These are phyloP conservation scores for Falcaria lacertinaria DNA, from an alignment of 2,888 invertebrate genomes.

Conservation along the genomic window DNA sequence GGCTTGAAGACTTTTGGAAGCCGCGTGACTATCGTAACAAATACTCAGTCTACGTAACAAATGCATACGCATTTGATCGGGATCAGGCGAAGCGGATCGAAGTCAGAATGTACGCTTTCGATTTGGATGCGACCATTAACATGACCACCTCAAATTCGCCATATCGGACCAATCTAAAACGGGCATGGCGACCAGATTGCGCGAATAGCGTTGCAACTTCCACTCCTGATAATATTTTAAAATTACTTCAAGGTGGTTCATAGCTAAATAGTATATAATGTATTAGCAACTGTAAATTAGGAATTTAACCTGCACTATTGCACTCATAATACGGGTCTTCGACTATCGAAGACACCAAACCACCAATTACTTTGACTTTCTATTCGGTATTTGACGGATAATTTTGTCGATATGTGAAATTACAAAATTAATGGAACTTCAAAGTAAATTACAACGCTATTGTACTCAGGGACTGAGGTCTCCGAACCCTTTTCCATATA, in stretches of 20 bases:
- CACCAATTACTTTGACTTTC: too few species aligned
- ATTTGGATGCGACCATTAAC: not conserved
- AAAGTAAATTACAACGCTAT: not conserved
- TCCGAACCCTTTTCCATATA: constrained; percentile 2
- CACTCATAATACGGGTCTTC: too few species aligned
- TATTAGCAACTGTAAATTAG: too few species aligned
- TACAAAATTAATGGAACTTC: not conserved
- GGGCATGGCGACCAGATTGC: not conserved
- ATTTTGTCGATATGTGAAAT: not conserved
- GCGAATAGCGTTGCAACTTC: not conserved
- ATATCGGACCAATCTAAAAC: constrained; percentile 1
- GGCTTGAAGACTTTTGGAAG: too few species aligned
- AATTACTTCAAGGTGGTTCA: too few species aligned
- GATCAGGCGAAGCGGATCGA: not conserved
- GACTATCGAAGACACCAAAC: too few species aligned
- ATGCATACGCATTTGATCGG: not conserved
- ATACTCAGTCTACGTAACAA: not conserved
- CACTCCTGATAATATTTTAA: not conserved
- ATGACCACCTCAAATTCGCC: constrained; percentile 1
- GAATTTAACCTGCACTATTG: too few species aligned
- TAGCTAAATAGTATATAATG: too few species aligned
- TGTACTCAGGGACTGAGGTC: not conserved
- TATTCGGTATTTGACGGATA: too few species aligned
- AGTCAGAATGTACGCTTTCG: not conserved
- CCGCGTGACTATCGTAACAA: too few species aligned